Conservation (phyloP, 2,888 invertebrate genomes). For the Antitype chi region DNA sequence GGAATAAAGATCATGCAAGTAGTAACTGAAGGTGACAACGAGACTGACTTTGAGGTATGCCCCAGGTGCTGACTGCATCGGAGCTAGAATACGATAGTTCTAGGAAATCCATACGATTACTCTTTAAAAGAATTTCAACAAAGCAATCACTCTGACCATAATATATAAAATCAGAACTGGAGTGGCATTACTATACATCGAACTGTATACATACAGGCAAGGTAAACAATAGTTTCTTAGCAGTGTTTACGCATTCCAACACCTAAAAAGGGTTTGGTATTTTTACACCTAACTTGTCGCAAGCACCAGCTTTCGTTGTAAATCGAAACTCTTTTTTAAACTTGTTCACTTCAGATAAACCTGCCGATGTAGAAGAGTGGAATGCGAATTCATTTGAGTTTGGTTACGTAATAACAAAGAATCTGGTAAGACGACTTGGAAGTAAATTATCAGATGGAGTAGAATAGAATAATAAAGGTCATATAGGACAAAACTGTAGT, state of each 20-base stretch:
- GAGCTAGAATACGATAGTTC: background rate
- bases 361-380: constrained; percentile 25
- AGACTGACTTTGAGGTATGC: too few relatives aligned
- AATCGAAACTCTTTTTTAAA: constrained; percentile 49
- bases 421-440: constrained; percentile 4
- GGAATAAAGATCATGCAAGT: background rate
- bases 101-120: background rate
- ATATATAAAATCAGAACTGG: constrained; percentile 39
- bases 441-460: constrained; percentile 10
- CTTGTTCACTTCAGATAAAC: constrained; percentile 49
- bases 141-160: constrained; percentile 32
- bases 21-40: background rate
- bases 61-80: background rate
- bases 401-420: constrained; percentile 40
- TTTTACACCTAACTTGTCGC: constrained; percentile 65
- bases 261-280: constrained; percentile 66
- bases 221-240: constrained; percentile 66
- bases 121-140: constrained; percentile 30
- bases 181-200: constrained; percentile 30
- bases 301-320: constrained; percentile 48
- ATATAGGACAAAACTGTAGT: background rate
- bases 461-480: background rate
- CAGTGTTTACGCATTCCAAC: constrained; percentile 67
- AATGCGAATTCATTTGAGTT: constrained; percentile 49
- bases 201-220: constrained; percentile 39